Conservation (phyloP, 2,113 vertebrate species). For the Bubo bubo region DNA sequence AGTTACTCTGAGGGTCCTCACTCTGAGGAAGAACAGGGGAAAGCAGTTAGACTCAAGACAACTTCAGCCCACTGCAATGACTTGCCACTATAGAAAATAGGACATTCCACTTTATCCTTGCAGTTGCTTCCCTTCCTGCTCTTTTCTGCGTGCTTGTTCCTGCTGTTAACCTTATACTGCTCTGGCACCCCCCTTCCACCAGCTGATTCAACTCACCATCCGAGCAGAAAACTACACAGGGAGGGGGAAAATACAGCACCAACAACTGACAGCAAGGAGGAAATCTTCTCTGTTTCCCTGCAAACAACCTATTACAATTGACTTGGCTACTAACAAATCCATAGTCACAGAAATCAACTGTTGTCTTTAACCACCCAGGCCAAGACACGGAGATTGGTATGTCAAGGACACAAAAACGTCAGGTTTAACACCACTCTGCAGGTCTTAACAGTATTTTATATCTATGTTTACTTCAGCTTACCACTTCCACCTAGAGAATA, state of each 20-base stretch:
- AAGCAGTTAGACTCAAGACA: neutral
- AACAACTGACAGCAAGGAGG: neutral
- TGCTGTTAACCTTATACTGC: neutral
- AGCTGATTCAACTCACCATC: neutral
- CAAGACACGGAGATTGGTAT: neutral
- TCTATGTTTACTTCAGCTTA: neutral
- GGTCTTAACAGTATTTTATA: neutral
- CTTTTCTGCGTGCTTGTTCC: neutral
- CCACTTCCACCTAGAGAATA: neutral
- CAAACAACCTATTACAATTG: neutral
- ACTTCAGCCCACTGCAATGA: neutral
- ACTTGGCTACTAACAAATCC: neutral
- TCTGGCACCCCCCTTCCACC: neutral
- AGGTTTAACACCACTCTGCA: neutral
- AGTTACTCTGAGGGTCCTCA: neutral
- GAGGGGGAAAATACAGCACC: neutral
- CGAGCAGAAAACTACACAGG: neutral
- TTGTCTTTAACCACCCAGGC: neutral
- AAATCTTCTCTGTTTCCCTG: neutral
- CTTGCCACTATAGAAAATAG: neutral
- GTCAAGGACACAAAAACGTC: neutral
- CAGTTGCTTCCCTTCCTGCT: neutral
- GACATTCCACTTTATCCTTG: neutral
- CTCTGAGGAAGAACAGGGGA: neutral
- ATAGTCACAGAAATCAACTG: neutral